Conservation (phyloP, 2,113 vertebrate species). For the Regulus satrapa region DNA sequence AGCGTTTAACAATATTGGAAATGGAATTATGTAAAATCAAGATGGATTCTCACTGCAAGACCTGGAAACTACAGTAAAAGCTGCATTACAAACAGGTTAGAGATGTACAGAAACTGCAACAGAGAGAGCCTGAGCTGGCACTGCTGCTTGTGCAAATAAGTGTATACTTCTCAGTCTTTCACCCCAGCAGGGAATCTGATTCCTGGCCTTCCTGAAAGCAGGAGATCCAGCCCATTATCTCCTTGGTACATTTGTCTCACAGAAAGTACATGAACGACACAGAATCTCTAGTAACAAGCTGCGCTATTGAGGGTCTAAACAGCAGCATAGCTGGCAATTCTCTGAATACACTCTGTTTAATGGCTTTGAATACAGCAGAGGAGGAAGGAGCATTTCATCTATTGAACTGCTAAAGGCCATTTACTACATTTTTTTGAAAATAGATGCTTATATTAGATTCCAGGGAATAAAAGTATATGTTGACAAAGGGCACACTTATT, state of each 20-base stretch:
- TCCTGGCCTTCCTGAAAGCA: background rate
- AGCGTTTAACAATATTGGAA: background rate
- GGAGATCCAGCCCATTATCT: background rate
- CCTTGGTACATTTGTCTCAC: rapidly evolving
- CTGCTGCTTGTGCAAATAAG: background rate
- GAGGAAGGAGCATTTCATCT: background rate
- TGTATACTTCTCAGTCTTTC: background rate
- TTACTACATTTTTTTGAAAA: background rate
- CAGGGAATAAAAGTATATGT: background rate
- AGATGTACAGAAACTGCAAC: background rate
- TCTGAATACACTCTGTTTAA: background rate
- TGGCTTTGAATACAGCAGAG: background rate
- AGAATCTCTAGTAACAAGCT: background rate
- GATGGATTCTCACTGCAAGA: background rate
- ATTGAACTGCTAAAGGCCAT: background rate
- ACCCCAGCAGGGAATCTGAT: background rate
- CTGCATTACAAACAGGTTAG: background rate
- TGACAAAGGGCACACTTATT: conserved; percentile 14
- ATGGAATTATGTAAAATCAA: background rate
- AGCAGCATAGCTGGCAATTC: rapidly evolving
- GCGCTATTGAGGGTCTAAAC: background rate
- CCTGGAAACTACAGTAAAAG: background rate
- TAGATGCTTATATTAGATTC: background rate
- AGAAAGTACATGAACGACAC: background rate
- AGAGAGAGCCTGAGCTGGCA: background rate